These are phyloP conservation scores for Hemiprocne comata DNA, from an alignment of 2,113 vertebrate genomes.

Conservation along the genomic window DNA sequence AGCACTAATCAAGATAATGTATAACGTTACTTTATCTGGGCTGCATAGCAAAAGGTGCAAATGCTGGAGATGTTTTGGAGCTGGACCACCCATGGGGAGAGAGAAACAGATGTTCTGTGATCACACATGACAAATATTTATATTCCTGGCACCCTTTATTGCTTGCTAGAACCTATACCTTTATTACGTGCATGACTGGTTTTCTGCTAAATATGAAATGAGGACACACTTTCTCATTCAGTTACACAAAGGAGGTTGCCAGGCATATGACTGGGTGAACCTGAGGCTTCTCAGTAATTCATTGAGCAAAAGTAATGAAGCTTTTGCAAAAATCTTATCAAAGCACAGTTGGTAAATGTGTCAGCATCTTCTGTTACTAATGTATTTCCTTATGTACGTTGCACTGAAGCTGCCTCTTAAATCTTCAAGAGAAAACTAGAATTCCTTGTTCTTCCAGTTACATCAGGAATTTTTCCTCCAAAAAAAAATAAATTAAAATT, in stretches of 20 bases:
- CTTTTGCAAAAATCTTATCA: neutral
- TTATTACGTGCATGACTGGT: neutral
- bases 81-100: constrained; percentile 45
- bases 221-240: neutral
- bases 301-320: neutral
- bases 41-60: neutral
- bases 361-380: neutral
- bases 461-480: neutral
- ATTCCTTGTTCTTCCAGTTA: neutral
- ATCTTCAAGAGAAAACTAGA: neutral
- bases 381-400: fast-evolving
- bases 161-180: constrained; percentile 10
- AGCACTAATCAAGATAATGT: neutral
- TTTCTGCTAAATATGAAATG: constrained; percentile 34
- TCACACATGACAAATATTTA: constrained; percentile 35
- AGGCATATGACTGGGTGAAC: neutral
- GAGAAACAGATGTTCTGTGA: constrained; percentile 59
- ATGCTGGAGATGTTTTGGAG: neutral
- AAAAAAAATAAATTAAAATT: neutral
- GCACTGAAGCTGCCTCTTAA: neutral
- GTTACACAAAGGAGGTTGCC: neutral
- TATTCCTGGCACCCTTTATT: constrained; percentile 19
- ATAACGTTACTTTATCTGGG: neutral
- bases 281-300: neutral
- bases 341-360: neutral